Evolutionary conservation across 2,113 vertebrate genomes (phyloP), one percentile per base, ranked within the genome.

Genomic region (Calidris pugnax): DNA sequence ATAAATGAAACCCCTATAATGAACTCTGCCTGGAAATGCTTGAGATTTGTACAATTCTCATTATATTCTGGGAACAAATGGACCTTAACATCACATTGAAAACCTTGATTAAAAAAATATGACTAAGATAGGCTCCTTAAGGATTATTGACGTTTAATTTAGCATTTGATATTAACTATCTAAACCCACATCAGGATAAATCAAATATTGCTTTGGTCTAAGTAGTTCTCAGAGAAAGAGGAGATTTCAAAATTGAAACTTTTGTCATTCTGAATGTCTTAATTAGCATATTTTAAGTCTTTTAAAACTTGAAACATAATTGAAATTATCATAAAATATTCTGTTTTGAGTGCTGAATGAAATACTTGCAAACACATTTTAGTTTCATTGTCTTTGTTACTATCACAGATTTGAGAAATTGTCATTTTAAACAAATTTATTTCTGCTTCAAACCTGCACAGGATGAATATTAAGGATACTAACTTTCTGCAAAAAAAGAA

Each of bases 131-230:
- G 90, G 43, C n/a, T 96, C 35, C 69, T 93, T 85, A 94, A 90
- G 80, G 73, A 92, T 89, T 95, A 94, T 75, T 96, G 90, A 85
- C 2, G 0, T 93, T 94, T 89, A 95, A 96, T 95, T 96, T 94
- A 90, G 32, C 64, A 45, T 89, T 97, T 92, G 30, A 72, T 94
- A 62, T 75, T 91, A 94, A 64, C 69, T 85, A 68, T 75, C 72
- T 94, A 62, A 92, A 75, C 17, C 35, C 35, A 85, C 4, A 62
- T 82, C 73, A 76, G 43, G 27, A 81, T 63, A 90, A 94, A 94
- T 41, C 39, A 96, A 94, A 92, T 86, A 96, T 59, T 92, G 51
- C 75, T 90, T 85, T 89, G 23, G 30, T 89, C 33, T 79, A 72
- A 91, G 74, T 45, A 90, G 59, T 59, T 93, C 87, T 66, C 59